These are phyloP conservation scores for Gastrophryne carolinensis DNA, from an alignment of 2,797 vertebrate species.

Conservation along the genomic window DNA sequence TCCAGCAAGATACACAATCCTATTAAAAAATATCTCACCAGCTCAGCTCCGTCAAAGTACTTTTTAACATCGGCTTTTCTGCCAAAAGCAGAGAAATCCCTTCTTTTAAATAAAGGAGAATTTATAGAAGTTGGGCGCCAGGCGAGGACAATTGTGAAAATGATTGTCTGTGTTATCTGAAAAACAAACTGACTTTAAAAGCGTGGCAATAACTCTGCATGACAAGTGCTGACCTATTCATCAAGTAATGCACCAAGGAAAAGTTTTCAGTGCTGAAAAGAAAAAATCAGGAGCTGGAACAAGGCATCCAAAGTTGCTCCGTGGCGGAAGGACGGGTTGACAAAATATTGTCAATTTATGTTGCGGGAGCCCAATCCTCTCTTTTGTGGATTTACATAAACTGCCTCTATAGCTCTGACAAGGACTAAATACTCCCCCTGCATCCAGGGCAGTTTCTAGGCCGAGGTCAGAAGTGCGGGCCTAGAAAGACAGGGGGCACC, in stretches of 20 bases:
- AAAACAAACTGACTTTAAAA: constrained; percentile 46
- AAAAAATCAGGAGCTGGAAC: constrained; percentile 20
- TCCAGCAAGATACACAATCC: neutral
- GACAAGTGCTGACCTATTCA: constrained; percentile 31
- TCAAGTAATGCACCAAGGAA: constrained; percentile 3
- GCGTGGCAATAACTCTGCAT: constrained; percentile 33
- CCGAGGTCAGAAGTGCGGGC: too few relatives aligned
- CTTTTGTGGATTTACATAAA: too few relatives aligned
- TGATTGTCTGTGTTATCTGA: constrained; percentile 45
- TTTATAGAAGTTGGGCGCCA: constrained; percentile 26
- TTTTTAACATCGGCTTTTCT: constrained; percentile 38
- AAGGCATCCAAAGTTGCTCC: constrained; percentile 31
- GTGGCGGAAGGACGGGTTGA: neutral
- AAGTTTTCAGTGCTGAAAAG: constrained; percentile 31
- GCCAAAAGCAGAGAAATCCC: constrained; percentile 4
- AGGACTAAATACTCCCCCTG: too few relatives aligned
- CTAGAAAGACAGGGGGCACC: too few relatives aligned
- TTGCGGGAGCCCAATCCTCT: too few relatives aligned
- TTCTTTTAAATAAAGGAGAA: constrained; percentile 37
- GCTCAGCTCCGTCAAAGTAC: neutral
- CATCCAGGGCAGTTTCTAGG: too few relatives aligned
- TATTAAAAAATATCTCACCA: constrained; percentile 6
- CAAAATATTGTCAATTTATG: neutral
- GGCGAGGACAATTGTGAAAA: constrained; percentile 44
- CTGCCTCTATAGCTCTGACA: too few relatives aligned